Conservation (phyloP, 2,888 invertebrate genomes). For the Melolontha melolontha region DNA sequence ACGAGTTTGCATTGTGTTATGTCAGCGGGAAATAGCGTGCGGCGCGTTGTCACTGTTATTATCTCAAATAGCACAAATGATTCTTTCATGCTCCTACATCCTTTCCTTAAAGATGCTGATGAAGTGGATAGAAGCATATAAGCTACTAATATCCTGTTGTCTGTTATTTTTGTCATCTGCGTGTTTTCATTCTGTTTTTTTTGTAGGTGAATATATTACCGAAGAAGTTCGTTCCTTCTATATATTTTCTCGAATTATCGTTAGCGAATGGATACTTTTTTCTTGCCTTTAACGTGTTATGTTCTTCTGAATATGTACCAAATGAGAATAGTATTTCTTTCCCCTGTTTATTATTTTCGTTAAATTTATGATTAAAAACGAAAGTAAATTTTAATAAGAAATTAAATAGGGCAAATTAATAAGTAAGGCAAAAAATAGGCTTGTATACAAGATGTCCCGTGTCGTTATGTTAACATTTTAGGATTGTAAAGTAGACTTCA, state of each 20-base stretch:
- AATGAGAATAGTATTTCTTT: too few species aligned
- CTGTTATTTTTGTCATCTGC: conserved; percentile 19
- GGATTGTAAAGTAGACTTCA: too few species aligned
- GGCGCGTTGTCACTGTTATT: conserved; percentile 28
- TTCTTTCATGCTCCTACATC: conserved; percentile 23
- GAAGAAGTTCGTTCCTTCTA: not conserved
- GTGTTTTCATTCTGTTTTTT: not conserved
- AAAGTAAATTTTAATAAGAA: too few species aligned
- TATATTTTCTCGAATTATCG: not conserved
- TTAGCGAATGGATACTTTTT: not conserved
- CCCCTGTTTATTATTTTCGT: too few species aligned
- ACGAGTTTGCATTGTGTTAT: conserved; percentile 15
- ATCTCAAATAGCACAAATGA: conserved; percentile 33
- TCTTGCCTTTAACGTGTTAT: not conserved
- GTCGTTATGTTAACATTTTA: too few species aligned
- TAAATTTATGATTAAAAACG: too few species aligned
- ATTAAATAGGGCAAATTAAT: too few species aligned
- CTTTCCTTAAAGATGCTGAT: conserved; percentile 13
- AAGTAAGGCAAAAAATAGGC: too few species aligned
- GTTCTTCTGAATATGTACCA: too few species aligned
- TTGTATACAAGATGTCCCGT: too few species aligned
- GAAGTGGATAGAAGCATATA: conserved; percentile 10
- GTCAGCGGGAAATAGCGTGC: conserved; percentile 30
- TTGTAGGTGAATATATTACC: conserved; percentile 10
- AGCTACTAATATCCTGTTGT: conserved; percentile 27